phyloP scores from a whole-genome alignment of 2,113 vertebrate species.

The Dipodomys stephensi region DNA sequence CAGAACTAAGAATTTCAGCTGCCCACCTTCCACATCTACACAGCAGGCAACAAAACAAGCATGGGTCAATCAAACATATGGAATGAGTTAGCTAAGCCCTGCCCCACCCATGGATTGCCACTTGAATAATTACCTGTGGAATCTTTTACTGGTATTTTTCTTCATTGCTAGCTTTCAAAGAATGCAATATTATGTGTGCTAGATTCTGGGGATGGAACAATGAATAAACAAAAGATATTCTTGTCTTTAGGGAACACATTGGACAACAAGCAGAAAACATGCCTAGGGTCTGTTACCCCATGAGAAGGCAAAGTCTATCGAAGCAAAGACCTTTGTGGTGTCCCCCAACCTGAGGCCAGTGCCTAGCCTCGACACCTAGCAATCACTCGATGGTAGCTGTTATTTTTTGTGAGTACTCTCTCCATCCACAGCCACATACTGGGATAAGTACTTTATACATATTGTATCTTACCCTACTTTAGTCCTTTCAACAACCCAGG shows the following conservation, averaged over 20 bases:
- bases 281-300: not conserved
- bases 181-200: not conserved
- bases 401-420: not conserved
- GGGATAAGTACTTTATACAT: not conserved
- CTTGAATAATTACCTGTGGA: not conserved
- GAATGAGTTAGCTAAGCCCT: not conserved
- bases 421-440: not conserved
- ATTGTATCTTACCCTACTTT: not conserved
- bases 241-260: not conserved
- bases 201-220: not conserved
- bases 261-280: not conserved
- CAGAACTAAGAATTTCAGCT: not conserved
- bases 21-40: not conserved
- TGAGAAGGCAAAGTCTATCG: not conserved
- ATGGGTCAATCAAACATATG: not conserved
- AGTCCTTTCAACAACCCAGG: not conserved
- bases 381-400: not conserved
- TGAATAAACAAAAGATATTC: not conserved
- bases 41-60: not conserved
- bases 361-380: not conserved
- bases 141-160: not conserved
- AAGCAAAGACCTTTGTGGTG: not conserved
- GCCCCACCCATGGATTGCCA: not conserved
- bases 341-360: not conserved
- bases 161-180: not conserved